These are phyloP conservation scores for Sclerurus mexicanus DNA, from an alignment of 2,113 vertebrate species.

Conservation along the genomic window DNA sequence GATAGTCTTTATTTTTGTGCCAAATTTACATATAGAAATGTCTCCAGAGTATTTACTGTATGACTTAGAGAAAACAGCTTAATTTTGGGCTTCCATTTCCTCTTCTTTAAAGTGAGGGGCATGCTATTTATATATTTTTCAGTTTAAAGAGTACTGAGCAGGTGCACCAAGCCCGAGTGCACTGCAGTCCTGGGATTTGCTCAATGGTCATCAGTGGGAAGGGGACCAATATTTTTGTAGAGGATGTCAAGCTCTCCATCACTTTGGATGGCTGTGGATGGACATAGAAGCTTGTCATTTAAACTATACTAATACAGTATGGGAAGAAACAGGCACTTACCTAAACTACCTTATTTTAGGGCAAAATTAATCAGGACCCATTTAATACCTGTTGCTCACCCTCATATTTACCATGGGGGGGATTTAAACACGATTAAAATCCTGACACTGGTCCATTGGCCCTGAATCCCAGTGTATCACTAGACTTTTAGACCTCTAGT, in stretches of 20 bases:
- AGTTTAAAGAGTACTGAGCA: neutral
- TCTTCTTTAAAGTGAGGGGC: neutral
- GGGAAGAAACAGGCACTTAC: neutral
- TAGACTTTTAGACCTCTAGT: neutral
- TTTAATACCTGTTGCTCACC: neutral
- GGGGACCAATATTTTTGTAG: neutral
- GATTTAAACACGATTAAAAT: neutral
- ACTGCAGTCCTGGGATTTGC: neutral
- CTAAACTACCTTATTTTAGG: neutral
- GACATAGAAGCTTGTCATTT: neutral
- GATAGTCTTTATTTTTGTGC: neutral
- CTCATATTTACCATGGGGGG: neutral
- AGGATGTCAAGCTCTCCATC: neutral
- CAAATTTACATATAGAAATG: conserved; percentile 12
- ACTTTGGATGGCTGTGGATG: neutral
- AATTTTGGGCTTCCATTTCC: conserved; percentile 19
- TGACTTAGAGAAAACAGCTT: neutral
- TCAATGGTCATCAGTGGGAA: neutral
- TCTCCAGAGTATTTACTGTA: neutral
- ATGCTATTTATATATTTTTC: conserved; percentile 39
- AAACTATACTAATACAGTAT: neutral
- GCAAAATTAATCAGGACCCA: neutral
- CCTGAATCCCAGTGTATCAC: neutral
- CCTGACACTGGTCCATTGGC: neutral
- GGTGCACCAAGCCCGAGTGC: neutral